These are phyloP conservation scores for Holothuria glaberrima DNA, from an alignment of 35 echinoderm and acorn worm species.

Conservation along the genomic window DNA sequence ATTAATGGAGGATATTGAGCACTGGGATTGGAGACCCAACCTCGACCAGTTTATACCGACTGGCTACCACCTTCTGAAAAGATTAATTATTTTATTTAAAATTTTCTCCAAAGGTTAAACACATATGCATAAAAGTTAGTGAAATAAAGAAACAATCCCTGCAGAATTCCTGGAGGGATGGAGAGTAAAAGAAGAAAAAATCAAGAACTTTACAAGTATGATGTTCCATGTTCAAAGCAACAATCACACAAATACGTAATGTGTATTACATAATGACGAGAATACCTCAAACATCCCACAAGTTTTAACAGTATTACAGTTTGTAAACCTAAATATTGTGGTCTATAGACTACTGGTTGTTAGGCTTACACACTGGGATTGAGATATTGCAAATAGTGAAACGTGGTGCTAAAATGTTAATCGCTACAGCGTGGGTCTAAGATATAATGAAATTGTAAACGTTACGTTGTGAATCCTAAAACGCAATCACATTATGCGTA, in stretches of 20 bases:
- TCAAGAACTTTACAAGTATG: not conserved
- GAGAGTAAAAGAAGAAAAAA: no score
- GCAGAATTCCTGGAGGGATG: no score
- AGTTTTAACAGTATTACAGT: not conserved
- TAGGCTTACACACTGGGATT: not conserved
- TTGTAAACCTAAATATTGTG: not conserved
- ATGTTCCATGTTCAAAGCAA: not conserved
- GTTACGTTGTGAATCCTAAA: not conserved
- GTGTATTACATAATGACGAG: not conserved
- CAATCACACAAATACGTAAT: no score
- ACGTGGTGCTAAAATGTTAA: not conserved
- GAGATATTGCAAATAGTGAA: not conserved
- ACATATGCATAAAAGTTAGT: no score
- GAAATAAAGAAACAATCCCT: no score
- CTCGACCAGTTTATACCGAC: no score
- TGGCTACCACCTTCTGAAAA: no score
- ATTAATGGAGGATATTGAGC: no score
- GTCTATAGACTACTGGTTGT: not conserved
- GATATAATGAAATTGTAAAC: slow-evolving; percentile 3
- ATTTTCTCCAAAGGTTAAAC: no score
- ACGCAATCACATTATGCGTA: not conserved
- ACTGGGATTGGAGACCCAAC: no score
- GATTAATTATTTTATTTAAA: no score
- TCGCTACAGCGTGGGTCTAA: not conserved
- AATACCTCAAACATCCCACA: slow-evolving; percentile 10